Conservation (phyloP, 2,797 vertebrate species). For the Amphiprion clarkii region DNA sequence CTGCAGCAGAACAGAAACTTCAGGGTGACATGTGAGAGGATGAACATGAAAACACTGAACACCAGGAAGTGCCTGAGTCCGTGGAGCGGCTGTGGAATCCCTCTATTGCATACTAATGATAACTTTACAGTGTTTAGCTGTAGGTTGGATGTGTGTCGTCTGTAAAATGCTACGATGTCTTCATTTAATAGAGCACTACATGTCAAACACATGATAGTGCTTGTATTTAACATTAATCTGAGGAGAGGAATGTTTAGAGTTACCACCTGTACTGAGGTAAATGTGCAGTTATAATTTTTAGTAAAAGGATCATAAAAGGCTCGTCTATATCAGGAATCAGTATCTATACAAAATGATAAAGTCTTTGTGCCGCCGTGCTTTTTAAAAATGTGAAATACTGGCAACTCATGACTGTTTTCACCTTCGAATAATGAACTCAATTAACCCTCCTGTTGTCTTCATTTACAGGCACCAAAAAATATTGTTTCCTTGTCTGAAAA, state of each 20-base stretch:
- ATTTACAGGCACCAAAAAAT: no score
- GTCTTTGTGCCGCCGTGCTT: background rate
- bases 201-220: background rate
- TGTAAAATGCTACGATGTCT: constrained; percentile 19
- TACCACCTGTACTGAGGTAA: constrained; percentile 23
- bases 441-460: no score
- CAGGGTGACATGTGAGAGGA: background rate
- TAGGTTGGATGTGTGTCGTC: background rate
- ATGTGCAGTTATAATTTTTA: background rate
- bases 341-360: constrained; percentile 7
- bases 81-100: constrained; percentile 11
- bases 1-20: background rate
- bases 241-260: constrained; percentile 38
- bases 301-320: constrained; percentile 16
- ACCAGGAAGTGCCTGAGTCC: constrained; percentile 42
- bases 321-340: background rate
- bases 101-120: constrained; percentile 6
- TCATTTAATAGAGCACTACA: constrained; percentile 10
- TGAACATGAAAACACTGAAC: constrained; percentile 29
- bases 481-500: no score
- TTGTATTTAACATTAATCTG: constrained; percentile 4
- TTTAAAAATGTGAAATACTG: background rate
- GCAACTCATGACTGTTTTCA: no score
- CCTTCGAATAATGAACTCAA: no score
- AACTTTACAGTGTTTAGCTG: constrained; percentile 1